Percentiles rank a stretch among this genome's conserved stretches.
Conservation (phyloP, 2,113 vertebrate species). For the Sitta europaea region DNA sequence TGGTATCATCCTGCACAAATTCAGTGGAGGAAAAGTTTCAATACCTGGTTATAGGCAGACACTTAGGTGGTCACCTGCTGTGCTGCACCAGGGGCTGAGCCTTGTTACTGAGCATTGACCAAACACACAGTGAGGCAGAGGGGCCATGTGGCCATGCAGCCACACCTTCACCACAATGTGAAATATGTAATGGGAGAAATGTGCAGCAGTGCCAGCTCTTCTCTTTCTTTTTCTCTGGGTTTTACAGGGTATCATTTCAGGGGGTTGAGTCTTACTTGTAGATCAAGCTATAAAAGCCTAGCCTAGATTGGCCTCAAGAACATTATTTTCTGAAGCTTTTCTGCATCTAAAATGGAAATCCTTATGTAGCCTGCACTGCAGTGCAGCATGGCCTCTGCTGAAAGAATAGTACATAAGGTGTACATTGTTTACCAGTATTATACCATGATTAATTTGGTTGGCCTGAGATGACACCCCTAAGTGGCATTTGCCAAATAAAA, state of each 20-base stretch:
- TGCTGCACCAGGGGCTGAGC: neutral
- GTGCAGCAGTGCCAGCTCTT: neutral
- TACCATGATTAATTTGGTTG: neutral
- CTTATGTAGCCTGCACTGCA: neutral
- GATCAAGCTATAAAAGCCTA: neutral
- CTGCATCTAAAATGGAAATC: neutral
- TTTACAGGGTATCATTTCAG: neutral
- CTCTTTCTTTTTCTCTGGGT: neutral
- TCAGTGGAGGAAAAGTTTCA: neutral
- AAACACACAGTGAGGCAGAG: neutral
- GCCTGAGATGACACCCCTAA: neutral
- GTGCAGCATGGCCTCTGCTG: neutral
- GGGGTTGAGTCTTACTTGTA: neutral
- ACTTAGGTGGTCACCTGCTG: neutral
- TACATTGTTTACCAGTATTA: neutral
- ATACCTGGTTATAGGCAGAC: neutral
- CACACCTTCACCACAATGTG: neutral
- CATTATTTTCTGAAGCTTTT: neutral
- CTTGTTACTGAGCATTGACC: neutral
- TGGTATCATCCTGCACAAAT: neutral
- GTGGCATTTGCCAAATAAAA: neutral
- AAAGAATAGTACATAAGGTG: neutral
- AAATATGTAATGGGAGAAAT: neutral
- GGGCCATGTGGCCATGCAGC: neutral
- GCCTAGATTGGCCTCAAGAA: neutral